These are phyloP conservation scores for Cynoglossus semilaevis DNA, from an alignment of 2,113 vertebrate species.

Conservation along the genomic window DNA sequence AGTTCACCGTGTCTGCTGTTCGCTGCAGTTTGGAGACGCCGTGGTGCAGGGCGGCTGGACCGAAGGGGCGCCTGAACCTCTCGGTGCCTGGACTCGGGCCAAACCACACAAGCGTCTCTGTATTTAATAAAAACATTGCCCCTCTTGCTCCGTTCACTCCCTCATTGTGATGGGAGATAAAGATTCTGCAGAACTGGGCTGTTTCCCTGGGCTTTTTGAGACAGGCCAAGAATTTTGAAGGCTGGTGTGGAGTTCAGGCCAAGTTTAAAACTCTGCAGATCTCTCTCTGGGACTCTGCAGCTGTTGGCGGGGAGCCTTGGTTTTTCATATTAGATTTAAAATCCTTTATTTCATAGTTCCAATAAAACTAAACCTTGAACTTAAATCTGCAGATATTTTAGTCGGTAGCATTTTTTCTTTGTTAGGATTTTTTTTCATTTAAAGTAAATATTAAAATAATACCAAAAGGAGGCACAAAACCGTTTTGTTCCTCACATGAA, in stretches of 20 bases:
- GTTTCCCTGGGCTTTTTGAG: constrained; percentile 25
- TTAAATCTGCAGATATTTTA: no score
- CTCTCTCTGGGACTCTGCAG: constrained; percentile 39
- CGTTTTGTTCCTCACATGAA: no score
- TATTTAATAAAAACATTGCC: constrained; percentile 52
- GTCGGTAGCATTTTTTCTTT: constrained; percentile 3
- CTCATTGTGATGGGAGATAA: constrained; percentile 37
- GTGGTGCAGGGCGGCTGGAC: constrained; percentile 10
- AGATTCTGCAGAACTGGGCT: constrained; percentile 29
- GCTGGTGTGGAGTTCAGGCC: constrained; percentile 29
- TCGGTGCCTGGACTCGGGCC: constrained; percentile 47
- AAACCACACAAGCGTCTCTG: constrained; percentile 47
- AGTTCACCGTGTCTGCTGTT: constrained; percentile 13
- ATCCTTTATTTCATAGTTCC: constrained; percentile 2
- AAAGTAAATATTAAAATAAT: background rate
- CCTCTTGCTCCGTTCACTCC: constrained; percentile 26
- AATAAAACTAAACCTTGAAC: background rate
- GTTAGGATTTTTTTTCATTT: background rate
- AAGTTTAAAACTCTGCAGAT: constrained; percentile 47
- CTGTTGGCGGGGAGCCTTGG: constrained; percentile 14
- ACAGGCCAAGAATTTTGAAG: constrained; percentile 35
- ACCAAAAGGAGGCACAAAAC: no score
- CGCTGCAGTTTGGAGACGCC: constrained; percentile 26
- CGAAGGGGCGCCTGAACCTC: constrained; percentile 17
- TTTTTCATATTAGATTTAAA: constrained; percentile 8